Percentiles rank a stretch among this genome's conserved stretches.
These are phyloP conservation scores for Pipistrellus pipistrellus DNA, from an alignment of 2,797 vertebrate genomes.

Conservation along the genomic window DNA sequence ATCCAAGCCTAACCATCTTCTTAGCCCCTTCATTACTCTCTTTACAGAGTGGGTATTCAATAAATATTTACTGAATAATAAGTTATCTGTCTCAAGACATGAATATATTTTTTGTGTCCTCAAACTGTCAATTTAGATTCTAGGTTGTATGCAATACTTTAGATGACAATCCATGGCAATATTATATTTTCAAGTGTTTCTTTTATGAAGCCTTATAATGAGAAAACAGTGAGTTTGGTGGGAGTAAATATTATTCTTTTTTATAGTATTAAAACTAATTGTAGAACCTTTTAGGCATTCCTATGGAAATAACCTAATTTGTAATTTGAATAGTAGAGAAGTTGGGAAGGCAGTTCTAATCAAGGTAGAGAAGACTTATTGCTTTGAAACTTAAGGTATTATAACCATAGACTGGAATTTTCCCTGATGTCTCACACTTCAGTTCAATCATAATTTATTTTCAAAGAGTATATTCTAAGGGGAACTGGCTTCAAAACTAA, in stretches of 20 bases:
- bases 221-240: constrained; percentile 34
- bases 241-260: constrained; percentile 20
- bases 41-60: neutral
- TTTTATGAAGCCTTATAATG: neutral
- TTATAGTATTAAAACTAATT: constrained; percentile 8
- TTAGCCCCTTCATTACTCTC: neutral
- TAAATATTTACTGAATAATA: neutral
- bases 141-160: neutral
- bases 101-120: neutral
- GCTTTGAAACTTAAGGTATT: neutral
- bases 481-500: constrained; percentile 1
- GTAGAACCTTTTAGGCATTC: neutral
- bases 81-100: neutral
- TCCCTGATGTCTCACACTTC: neutral
- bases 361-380: constrained; percentile 36
- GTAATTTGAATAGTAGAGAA: constrained; percentile 5
- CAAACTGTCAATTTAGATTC: neutral
- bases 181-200: neutral
- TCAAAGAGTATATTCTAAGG: neutral
- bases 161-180: neutral
- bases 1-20: neutral
- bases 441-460: constrained; percentile 42
- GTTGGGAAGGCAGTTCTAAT: neutral
- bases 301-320: constrained; percentile 35
- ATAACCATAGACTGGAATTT: neutral